Evolutionary conservation across 2,113 vertebrate genomes (phyloP), one percentile per base, ranked within the genome.

Genomic region (Sinocyclocheilus anshuiensis): DNA sequence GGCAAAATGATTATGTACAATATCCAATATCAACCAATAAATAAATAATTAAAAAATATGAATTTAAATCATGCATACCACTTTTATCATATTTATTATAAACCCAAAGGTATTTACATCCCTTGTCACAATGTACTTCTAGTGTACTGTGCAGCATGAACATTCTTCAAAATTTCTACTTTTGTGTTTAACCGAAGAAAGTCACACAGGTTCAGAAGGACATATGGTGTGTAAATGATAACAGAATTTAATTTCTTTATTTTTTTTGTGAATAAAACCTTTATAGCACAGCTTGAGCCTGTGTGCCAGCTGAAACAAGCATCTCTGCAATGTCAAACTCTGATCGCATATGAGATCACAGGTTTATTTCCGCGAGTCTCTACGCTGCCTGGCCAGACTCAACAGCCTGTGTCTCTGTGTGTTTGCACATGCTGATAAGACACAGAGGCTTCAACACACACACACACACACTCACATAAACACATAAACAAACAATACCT

Each of bases 341-440:
- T 65, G 39, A 86, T 80, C 6, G 12, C 45, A 33, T 65, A 45
- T 29, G 59, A 81, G 45, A 83, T 71, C 67, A 55, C 81, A 74
- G 67, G 72, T 57, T 55, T 83, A 55, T 72, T 72, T 83, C 67
- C 81, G 67, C 24, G 6, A 69, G 36, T 22, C 78, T 81, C 78
- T 81, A 65, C 45, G 84, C 59, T 78, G 84, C 76, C 42, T 65
- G 59, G 55, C 13, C 61, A 57, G 85, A 59, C 69, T 86, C 69
- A 82, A 75, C 71, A 74, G 84, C 24, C 55, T 61, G 78, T 88
- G 71, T 85, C 82, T 33, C 39, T 26, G 57, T 69, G 53, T 78
- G 75, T 78, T 85, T 65, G 63, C 57, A 26, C 59, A 67, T 4
- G 67, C 65, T 13, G 80, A 82, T 82, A 81, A 81, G 79, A 81